A percentile compares a stretch with the other conserved stretches of the same genome.
Conservation (phyloP, 35 echinoderm and acorn worm genomes). For the Apostichopus californicus region DNA sequence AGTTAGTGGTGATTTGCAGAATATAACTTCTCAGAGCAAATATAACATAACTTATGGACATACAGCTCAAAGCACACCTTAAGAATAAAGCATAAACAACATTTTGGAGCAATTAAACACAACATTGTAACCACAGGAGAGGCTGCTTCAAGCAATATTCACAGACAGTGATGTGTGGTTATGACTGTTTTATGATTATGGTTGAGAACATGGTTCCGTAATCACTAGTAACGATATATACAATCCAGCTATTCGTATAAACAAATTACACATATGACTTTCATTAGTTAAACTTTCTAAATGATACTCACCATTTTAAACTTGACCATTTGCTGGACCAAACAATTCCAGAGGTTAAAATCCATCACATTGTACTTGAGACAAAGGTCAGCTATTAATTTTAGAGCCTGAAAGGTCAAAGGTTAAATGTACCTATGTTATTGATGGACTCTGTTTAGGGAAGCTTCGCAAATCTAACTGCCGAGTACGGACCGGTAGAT, state of each 20-base stretch:
- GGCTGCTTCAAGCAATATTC: not conserved
- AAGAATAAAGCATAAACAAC: not conserved
- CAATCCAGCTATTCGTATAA: too few species aligned
- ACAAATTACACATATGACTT: too few species aligned
- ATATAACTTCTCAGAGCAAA: not conserved
- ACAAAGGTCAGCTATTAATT: slow-evolving; percentile 82
- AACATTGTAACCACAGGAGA: not conserved
- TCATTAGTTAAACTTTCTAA: not conserved
- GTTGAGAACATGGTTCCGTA: too few species aligned
- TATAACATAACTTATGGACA: not conserved
- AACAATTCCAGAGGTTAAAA: slow-evolving; percentile 75
- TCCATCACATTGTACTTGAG: slow-evolving; percentile 81
- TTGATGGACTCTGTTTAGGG: too few species aligned
- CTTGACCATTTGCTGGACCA: slow-evolving; percentile 79
- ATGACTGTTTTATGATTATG: not conserved
- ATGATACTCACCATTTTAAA: slow-evolving; percentile 77
- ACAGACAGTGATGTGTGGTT: not conserved
- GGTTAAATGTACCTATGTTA: not conserved
- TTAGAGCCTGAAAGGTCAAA: slow-evolving; percentile 61
- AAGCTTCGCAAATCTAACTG: too few species aligned
- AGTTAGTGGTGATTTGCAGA: too few species aligned
- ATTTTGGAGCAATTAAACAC: not conserved
- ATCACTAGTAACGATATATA: too few species aligned
- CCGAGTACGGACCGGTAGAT: too few species aligned
- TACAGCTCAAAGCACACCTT: not conserved